Evolutionary conservation across 2,113 vertebrate genomes (phyloP).

Genomic region (Apteryx mantelli): DNA sequence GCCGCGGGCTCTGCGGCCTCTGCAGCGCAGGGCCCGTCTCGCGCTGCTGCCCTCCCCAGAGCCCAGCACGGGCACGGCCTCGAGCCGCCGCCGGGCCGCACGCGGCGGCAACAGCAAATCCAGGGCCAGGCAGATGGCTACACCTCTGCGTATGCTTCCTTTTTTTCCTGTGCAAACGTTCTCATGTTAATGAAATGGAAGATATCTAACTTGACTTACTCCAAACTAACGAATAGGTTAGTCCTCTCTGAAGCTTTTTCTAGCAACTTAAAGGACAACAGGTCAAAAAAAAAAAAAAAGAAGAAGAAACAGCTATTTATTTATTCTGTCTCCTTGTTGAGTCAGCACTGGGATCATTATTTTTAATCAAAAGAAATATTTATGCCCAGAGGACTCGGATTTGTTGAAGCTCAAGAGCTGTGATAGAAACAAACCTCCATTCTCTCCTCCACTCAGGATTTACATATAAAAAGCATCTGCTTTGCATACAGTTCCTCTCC

Average conservation of each 20-base stretch:
- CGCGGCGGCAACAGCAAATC: not conserved
- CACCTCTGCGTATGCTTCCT: not conserved
- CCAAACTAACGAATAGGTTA: not conserved
- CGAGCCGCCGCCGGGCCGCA: not conserved
- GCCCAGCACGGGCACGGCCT: not conserved
- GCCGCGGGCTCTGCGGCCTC: too few species aligned
- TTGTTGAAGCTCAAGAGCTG: not conserved
- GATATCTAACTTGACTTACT: not conserved
- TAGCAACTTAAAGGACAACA: not conserved
- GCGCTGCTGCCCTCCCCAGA: not conserved
- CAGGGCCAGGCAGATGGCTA: not conserved
- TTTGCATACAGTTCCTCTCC: not conserved
- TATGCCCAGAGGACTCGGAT: not conserved
- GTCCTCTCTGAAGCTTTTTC: not conserved
- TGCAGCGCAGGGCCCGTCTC: too few species aligned
- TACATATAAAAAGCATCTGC: not conserved
- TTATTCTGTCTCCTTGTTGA: not conserved
- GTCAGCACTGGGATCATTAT: not conserved
- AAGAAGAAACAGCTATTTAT: not conserved
- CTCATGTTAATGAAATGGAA: not conserved
- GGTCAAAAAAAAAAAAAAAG: not conserved
- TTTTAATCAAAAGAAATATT: conserved; percentile 21
- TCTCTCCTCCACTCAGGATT: not conserved
- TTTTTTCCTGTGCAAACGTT: not conserved
- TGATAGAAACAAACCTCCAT: not conserved